A percentile compares a stretch with the other conserved stretches of the same genome.
These are phyloP conservation scores for Galleria mellonella DNA, from an alignment of 1,140 invertebrate species.

Conservation along the genomic window DNA sequence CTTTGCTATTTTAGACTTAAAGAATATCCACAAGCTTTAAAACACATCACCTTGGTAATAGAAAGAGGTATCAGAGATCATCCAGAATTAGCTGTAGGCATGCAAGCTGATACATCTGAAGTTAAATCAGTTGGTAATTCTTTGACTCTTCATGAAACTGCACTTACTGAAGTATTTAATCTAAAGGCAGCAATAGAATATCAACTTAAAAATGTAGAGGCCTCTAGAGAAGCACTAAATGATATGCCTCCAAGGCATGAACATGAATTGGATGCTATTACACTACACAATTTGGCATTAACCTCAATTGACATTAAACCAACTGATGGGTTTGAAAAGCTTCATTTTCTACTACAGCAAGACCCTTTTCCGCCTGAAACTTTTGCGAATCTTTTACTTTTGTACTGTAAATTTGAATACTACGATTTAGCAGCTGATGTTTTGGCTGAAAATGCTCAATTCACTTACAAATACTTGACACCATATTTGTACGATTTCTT, in stretches of 20 bases:
- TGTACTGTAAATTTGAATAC: slow-evolving; percentile 98
- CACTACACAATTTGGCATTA: slow-evolving; percentile 97
- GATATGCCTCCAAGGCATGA: slow-evolving; percentile 98
- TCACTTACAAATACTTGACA: slow-evolving; percentile 97
- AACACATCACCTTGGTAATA: slow-evolving; percentile 96
- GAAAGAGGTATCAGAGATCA: slow-evolving; percentile 97
- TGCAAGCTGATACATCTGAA: slow-evolving; percentile 98
- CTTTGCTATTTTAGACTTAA: slow-evolving; percentile 96
- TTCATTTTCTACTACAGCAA: slow-evolving; percentile 97
- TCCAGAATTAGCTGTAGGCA: slow-evolving; percentile 97
- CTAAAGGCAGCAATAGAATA: slow-evolving; percentile 99
- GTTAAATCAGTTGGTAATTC: slow-evolving; percentile 98
- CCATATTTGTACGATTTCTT: slow-evolving; percentile 92
- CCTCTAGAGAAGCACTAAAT: slow-evolving; percentile 93
- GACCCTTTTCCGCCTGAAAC: slow-evolving; percentile 98
- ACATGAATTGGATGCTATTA: slow-evolving; percentile 98
- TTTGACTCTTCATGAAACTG: slow-evolving; percentile 95
- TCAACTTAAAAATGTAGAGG: slow-evolving; percentile 94
- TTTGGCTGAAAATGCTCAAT: slow-evolving; percentile 96
- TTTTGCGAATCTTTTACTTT: slow-evolving; percentile 95
- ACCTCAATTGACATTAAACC: slow-evolving; percentile 93
- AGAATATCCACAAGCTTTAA: slow-evolving; percentile 93
- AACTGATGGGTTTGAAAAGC: slow-evolving; percentile 95
- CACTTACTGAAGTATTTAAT: slow-evolving; percentile 98
- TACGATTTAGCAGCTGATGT: slow-evolving; percentile 98